Conservation (phyloP, 1,140 invertebrate genomes). For the Lepidurus apus region DNA sequence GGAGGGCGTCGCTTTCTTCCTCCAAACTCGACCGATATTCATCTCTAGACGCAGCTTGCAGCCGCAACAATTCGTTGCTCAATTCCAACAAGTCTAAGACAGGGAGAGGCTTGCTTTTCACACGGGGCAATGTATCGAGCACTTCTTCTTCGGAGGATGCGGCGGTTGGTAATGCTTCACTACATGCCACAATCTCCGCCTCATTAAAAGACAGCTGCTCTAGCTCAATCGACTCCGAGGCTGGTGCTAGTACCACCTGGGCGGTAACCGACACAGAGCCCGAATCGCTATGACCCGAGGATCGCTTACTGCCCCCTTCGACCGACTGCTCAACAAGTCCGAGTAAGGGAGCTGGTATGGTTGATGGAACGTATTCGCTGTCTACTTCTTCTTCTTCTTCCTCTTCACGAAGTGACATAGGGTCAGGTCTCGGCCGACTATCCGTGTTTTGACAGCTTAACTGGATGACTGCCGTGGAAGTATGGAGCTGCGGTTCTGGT, state of each 20-base stretch:
- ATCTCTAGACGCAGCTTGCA: slow-evolving; percentile 24
- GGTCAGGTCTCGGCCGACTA: neutral
- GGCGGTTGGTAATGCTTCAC: neutral
- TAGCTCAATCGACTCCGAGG: neutral
- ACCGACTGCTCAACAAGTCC: neutral
- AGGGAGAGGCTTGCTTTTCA: slow-evolving; percentile 28
- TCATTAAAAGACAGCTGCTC: neutral
- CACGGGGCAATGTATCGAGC: neutral
- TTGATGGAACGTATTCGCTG: neutral
- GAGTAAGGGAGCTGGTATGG: neutral
- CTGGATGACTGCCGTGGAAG: neutral
- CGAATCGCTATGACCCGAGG: neutral
- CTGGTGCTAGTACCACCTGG: neutral
- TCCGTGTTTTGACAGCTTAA: neutral
- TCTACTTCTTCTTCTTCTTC: neutral
- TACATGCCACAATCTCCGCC: neutral
- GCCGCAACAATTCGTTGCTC: slow-evolving; percentile 30
- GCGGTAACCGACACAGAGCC: neutral
- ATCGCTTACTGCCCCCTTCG: neutral
- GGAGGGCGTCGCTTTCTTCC: slow-evolving; percentile 46
- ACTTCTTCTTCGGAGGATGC: neutral
- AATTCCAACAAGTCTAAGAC: slow-evolving; percentile 31
- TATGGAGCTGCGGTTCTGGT: neutral
- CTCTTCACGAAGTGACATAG: neutral
- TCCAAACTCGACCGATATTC: slow-evolving; percentile 18